Evolutionary conservation across 30 jellyfish, hydroid and myxozoan species (phyloP), one percentile per base, ranked within the genome.

Genomic region (Clytia hemisphaerica): DNA sequence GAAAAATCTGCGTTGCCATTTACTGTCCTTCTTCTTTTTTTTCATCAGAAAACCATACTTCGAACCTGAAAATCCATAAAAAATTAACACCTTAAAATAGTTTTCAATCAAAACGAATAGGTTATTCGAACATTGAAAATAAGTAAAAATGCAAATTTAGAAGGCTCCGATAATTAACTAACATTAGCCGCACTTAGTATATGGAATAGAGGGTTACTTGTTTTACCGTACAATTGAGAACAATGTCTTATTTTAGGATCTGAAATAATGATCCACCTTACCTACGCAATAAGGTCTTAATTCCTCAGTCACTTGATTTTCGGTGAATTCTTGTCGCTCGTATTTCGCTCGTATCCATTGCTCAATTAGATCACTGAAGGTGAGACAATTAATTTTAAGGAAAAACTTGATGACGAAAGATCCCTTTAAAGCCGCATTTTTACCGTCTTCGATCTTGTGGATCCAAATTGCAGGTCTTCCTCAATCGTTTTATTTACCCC

Each of bases 271-370:
- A 66, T 22, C 0, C 16, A n/a, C 30, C 45, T 1, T 30, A 78
- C 92, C 92, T 34, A 27, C 9, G 45, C 77, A 50, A 45, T 78
- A 78, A 6, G 61, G 28, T 58, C 49, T 77, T 65, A 42, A 53
- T 31, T 65, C 26, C 29, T 62, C 81, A n/a, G 66, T 60, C 27
- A 61, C 89, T n/a, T n/a, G n/a, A n/a, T n/a, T n/a, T 36, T 79
- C 96, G 54, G 65, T 50, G 42, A 85, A 85, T 55, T 85, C 96
- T 27, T 72, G 72, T 25, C 94, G 48, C 33, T 71, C 85, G 72
- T 85, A 85, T 45, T 85, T 85, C 40, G 96, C 93, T 18, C 80
- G 18, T 28, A 85, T 85, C 96, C 96, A 85, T 45, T 85, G 93
- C 55, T 85, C 93, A 31, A 85, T 66, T 14, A 72, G 69, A 29